phyloP scores from a whole-genome alignment of 2,888 invertebrate species.

The Tuberolachnus salignus region DNA sequence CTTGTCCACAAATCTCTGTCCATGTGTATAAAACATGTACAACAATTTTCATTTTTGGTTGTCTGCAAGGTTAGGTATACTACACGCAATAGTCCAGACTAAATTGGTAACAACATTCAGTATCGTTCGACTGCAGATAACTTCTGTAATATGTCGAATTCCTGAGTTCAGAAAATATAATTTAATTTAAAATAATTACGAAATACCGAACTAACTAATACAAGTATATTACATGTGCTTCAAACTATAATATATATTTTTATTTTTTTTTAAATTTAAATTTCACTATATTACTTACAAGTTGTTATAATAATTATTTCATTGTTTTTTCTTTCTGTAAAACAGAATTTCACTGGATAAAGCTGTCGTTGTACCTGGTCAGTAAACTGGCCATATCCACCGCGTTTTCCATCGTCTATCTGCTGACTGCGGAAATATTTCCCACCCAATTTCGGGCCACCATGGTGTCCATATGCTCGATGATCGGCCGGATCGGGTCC shows the following conservation, averaged over 20 bases:
- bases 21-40: neutral
- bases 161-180: too few relatives aligned
- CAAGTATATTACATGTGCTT: too few relatives aligned
- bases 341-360: conserved; percentile 59
- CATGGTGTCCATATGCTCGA: conserved; percentile 61
- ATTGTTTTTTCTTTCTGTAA: neutral
- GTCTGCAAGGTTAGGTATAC: too few relatives aligned
- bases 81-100: too few relatives aligned
- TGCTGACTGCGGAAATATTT: conserved; percentile 64
- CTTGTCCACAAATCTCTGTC: too few relatives aligned
- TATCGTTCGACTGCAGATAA: too few relatives aligned
- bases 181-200: too few relatives aligned
- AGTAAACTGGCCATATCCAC: conserved; percentile 64
- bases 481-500: conserved; percentile 61
- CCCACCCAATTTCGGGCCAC: conserved; percentile 61
- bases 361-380: conserved; percentile 62
- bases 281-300: neutral
- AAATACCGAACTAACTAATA: too few relatives aligned
- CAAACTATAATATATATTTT: too few relatives aligned
- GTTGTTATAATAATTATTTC: too few relatives aligned
- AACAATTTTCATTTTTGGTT: neutral
- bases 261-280: neutral
- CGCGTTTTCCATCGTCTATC: conserved; percentile 63
- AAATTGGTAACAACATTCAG: too few relatives aligned
- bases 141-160: too few relatives aligned